A percentile compares a stretch with the other conserved stretches of the same genome.
Conservation (phyloP, 2,797 vertebrate genomes). For the Enteromius afrohamiltoni region DNA sequence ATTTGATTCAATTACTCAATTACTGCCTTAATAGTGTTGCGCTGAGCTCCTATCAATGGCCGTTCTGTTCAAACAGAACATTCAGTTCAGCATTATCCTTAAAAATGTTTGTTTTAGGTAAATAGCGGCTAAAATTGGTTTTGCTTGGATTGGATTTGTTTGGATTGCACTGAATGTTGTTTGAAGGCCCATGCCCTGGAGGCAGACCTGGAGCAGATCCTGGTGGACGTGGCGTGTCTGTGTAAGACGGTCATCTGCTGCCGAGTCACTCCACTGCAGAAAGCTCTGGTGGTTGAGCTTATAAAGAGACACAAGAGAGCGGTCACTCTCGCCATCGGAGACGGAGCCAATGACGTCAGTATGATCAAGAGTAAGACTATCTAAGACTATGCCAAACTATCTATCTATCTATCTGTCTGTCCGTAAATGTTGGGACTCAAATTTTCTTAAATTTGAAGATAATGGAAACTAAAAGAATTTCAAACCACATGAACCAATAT, state of each 20-base stretch:
- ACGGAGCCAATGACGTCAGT: constrained; percentile 87
- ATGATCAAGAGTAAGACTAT: constrained; percentile 87
- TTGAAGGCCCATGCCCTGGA: constrained; percentile 80
- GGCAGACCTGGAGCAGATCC: constrained; percentile 76
- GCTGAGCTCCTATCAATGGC: neutral
- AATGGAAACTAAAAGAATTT: no score
- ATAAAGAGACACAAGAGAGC: constrained; percentile 81
- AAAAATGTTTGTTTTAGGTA: neutral
- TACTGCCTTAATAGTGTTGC: constrained; percentile 32
- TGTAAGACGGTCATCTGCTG: constrained; percentile 86
- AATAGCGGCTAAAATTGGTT: neutral
- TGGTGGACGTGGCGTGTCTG: constrained; percentile 82
- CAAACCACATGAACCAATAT: no score
- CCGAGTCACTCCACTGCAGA: constrained; percentile 85
- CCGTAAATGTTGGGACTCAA: no score
- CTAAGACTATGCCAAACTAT: neutral
- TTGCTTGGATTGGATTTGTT: no score
- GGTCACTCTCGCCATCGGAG: constrained; percentile 81
- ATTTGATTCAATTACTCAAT: neutral
- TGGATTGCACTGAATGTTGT: neutral
- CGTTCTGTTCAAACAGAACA: neutral
- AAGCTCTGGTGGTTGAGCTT: constrained; percentile 85
- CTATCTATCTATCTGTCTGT: neutral
- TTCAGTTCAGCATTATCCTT: neutral
- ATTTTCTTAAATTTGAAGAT: no score